Evolutionary conservation across 2,113 vertebrate genomes (phyloP).

Genomic region (Tragelaphus scriptus): DNA sequence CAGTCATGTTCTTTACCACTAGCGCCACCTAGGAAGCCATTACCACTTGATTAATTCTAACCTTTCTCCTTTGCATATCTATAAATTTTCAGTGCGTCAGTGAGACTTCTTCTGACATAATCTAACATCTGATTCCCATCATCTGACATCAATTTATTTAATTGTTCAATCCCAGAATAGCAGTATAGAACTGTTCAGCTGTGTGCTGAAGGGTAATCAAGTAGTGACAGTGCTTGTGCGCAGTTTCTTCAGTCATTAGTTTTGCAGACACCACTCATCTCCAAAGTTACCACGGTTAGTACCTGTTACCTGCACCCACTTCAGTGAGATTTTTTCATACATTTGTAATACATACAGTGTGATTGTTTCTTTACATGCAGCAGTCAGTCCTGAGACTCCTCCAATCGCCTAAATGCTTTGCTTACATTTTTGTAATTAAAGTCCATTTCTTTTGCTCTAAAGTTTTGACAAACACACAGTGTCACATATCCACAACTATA

Average conservation of each 20-base stretch:
- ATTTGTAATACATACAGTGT: neutral
- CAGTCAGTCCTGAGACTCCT: neutral
- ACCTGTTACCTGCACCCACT: neutral
- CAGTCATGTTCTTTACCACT: neutral
- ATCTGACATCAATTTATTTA: neutral
- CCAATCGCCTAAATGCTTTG: neutral
- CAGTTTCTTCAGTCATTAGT: neutral
- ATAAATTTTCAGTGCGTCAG: neutral
- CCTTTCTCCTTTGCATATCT: neutral
- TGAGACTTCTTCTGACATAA: neutral
- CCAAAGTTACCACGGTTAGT: neutral
- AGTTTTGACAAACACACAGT: neutral
- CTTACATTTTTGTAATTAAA: neutral
- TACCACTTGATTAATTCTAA: neutral
- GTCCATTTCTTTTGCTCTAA: neutral
- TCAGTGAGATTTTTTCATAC: neutral
- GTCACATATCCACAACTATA: neutral
- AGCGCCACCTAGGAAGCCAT: neutral
- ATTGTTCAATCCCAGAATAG: neutral
- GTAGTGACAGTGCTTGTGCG: neutral
- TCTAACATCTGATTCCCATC: neutral
- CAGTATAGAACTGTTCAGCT: neutral
- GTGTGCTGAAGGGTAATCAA: neutral
- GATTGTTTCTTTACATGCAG: neutral
- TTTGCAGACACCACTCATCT: neutral